Base-by-base conservation (phyloP, 1,140 invertebrate species). In the Apolygus lucorum region DNA sequence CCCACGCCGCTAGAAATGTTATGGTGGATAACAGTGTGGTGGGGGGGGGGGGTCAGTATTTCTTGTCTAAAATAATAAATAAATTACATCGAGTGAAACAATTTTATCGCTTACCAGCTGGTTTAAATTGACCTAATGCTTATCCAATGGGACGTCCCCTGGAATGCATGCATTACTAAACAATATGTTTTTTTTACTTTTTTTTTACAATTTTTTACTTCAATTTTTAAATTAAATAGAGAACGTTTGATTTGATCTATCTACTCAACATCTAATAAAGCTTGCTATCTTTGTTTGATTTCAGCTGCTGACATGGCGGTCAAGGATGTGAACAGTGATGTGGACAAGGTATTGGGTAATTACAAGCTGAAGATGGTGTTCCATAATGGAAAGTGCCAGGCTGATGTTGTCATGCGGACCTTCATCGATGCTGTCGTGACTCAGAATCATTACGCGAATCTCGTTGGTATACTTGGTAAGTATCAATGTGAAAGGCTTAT, bases 321-420 rank as follows among this genome's bases (percentile, higher is more conserved):
- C 21, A 76, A 84, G 0, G 83, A 85, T 1, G 82, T 93, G 29
- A 92, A 93, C 75, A n/a, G n/a, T n/a, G n/a, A n/a, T n/a, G 86
- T 90, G 75, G 73, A 75, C 0, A 79, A 78, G 0, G 76, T 91
- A 22, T 76, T 92, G 11, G 77, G 79, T 0, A 83, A 88, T 73
- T 88, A 90, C 74, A 79, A 83, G 13, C 75, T 93, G 0, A 76
- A 82, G 11, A 69, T 92, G 14, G 67, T 84, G 2, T 78, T 82
- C 0, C 80, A 82, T 28, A 85, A 93, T 75, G 90, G 89, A 0
- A 81, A 87, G 70, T 94, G 91, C 77, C 82, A 85, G 67, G 79
- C 89, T 0, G 90, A 92, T 75, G 82, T 84, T 70, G 91, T 91
- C 0, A 88, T 93, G 85, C 88, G 87, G 73, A 81, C 85, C 0